These are phyloP conservation scores for Cervus canadensis DNA, from an alignment of 2,113 vertebrate species.

Conservation along the genomic window DNA sequence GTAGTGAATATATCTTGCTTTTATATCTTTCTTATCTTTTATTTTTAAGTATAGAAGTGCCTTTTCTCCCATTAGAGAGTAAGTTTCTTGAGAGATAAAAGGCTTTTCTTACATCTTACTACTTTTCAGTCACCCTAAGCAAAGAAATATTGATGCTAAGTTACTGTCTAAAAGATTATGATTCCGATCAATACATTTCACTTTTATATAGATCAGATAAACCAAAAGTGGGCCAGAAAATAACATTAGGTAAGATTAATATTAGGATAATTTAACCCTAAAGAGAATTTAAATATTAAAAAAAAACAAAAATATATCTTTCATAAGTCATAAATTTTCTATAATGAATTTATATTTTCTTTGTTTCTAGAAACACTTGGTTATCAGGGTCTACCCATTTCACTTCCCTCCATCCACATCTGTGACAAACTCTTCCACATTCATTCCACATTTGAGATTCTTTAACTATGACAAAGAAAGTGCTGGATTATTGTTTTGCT, in stretches of 20 bases:
- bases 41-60: neutral
- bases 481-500: neutral
- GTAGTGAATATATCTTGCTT: neutral
- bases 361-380: neutral
- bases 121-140: neutral
- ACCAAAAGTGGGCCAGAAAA: neutral
- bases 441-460: conserved; percentile 19
- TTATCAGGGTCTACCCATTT: neutral
- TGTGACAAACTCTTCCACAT: neutral
- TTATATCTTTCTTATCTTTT: neutral
- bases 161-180: neutral
- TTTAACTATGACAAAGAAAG: neutral
- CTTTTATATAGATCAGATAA: neutral
- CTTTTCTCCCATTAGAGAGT: neutral
- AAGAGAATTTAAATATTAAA: neutral
- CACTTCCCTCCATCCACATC: neutral
- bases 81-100: neutral
- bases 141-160: neutral
- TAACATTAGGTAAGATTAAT: neutral
- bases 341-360: neutral
- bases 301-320: neutral
- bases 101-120: neutral
- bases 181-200: neutral
- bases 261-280: neutral
- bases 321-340: neutral